Percentiles rank a stretch among this genome's conserved stretches.
phyloP scores from a whole-genome alignment of 1,140 invertebrate genomes.

The Parapsyche elsis region DNA sequence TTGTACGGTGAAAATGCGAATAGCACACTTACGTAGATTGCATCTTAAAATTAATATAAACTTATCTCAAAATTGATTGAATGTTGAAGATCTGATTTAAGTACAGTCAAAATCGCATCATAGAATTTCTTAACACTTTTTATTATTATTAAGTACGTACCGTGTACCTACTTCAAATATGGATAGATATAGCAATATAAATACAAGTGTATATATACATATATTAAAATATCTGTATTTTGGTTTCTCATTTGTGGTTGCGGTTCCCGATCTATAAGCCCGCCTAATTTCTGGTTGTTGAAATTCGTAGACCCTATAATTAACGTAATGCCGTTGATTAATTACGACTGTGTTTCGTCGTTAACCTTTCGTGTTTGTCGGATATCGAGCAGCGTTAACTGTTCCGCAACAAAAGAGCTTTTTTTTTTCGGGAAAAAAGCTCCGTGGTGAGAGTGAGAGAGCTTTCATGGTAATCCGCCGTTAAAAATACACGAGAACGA shows the following conservation, averaged over 20 bases:
- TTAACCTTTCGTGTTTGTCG: constrained; percentile 52
- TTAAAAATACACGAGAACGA: constrained; percentile 39
- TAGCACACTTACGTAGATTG: no score
- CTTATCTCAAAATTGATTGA: no score
- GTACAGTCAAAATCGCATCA: no score
- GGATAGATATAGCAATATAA: no score
- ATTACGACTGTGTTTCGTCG: constrained; percentile 48
- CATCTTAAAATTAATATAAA: no score
- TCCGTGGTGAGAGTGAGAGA: constrained; percentile 13
- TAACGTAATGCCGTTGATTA: constrained; percentile 56
- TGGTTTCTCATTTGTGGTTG: constrained; percentile 11
- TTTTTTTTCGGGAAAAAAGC: neutral
- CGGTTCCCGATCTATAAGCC: constrained; percentile 14
- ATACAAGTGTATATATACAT: no score
- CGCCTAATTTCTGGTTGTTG: constrained; percentile 48
- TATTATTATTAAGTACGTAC: no score
- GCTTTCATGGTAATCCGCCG: constrained; percentile 48
- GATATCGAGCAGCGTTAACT: constrained; percentile 33
- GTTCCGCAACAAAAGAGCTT: constrained; percentile 12
- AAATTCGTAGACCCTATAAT: constrained; percentile 52
- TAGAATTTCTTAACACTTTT: no score
- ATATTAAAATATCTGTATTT: no score
- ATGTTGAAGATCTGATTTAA: no score
- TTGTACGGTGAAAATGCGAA: no score
- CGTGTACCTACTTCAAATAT: no score